phyloP scores from a whole-genome alignment of 1,140 invertebrate species.

The Carcinoscorpius rotundicauda region DNA sequence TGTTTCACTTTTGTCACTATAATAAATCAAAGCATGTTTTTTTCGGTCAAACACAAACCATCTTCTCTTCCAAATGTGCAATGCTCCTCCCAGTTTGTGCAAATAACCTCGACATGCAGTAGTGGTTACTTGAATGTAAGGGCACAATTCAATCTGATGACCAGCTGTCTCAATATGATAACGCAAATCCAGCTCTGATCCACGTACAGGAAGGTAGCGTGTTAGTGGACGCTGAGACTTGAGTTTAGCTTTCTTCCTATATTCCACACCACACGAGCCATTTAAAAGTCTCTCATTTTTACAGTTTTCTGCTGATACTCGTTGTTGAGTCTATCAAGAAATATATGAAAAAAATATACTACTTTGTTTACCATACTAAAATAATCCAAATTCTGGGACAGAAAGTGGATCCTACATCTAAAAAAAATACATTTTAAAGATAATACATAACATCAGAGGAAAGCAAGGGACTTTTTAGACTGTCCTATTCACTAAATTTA shows the following conservation, averaged over 20 bases:
- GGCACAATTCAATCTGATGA: constrained; percentile 81
- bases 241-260: neutral
- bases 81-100: constrained; percentile 73
- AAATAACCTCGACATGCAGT: constrained; percentile 74
- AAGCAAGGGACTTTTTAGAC: no score
- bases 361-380: no score
- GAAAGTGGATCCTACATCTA: no score
- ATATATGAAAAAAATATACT: no score
- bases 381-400: no score
- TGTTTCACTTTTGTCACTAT: constrained; percentile 73
- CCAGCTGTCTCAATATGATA: constrained; percentile 86
- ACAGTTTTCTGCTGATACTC: no score
- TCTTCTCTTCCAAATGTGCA: constrained; percentile 86
- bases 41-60: constrained; percentile 92
- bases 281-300: no score
- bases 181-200: constrained; percentile 68
- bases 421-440: no score
- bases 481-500: no score
- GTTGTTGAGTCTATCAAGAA: no score
- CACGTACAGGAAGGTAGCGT: constrained; percentile 77
- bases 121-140: constrained; percentile 66
- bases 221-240: constrained; percentile 65
- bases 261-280: no score
- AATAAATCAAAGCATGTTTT: constrained; percentile 77
- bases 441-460: no score